Evolutionary conservation across 2,888 invertebrate species (phyloP), one percentile per base, ranked within the genome.

Genomic region (Heliconius sara): DNA sequence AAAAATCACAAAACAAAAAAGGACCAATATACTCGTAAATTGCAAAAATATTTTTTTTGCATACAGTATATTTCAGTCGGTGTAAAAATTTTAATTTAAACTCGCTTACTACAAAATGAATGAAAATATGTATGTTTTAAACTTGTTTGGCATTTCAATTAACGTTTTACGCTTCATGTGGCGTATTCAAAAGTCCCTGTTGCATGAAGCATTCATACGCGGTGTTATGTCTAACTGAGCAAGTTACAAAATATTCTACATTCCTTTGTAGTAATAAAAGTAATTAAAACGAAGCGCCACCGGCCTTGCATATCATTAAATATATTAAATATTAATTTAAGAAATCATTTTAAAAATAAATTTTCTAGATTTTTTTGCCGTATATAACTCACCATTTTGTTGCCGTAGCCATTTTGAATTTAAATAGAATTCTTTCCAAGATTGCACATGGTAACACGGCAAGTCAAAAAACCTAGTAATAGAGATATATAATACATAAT

Each of bases 161-260:
- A 77, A 47, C 47, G 47, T 71, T 66, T 57, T 77, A 34, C 72
- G 63, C 52, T 52, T 65, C 72, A 77, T 65, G 70, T 63, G 71
- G 19, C 77, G 65, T 77, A 65, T 71, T 65, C 34, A 65, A 71
- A 63, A 71, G 16, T n/a, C 63, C 71, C 77, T 77, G 71, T 72
- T 77, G 77, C 60, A 77, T 71, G 39, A n/a, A 76, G 52, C 76
- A 68, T 68, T 68, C 39, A 76, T 43, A 67, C 25, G 27, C 57
- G 67, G 12, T 72, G 57, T 72, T 57, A 57, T 30, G n/a, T 57
- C 72, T n/a, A n/a, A 72, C 57, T 27, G 30, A 57, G 25, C 12
- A 68, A 19, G 52, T 52, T 22, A 52, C 6, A 19, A 19, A 52
- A 7, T 52, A 52, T 52, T 3, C 22, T 12, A 68, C 12, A 39